These are phyloP conservation scores for Caenorhabditis sinica DNA, from an alignment of 2,888 invertebrate species.

Conservation along the genomic window DNA sequence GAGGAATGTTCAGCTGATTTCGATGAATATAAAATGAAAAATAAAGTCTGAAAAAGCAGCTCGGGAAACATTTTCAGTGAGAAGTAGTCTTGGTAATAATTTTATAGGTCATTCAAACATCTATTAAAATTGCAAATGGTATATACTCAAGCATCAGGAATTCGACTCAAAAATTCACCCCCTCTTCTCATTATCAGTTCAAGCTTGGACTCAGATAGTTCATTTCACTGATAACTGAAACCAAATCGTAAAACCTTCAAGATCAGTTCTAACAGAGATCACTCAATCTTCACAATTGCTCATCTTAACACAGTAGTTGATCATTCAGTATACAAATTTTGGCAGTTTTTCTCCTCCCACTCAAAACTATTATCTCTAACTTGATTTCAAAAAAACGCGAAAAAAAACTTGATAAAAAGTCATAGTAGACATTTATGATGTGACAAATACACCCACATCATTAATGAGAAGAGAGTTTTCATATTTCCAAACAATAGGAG, in stretches of 20 bases:
- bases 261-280: not conserved
- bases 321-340: not conserved
- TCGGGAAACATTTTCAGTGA: too few relatives aligned
- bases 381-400: not conserved
- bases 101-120: too few relatives aligned
- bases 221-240: not conserved
- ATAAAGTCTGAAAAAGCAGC: too few relatives aligned
- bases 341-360: not conserved
- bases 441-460: constrained; percentile 37
- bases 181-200: not conserved
- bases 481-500: constrained; percentile 37
- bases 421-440: constrained; percentile 7
- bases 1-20: too few relatives aligned
- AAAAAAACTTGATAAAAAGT: constrained; percentile 29
- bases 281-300: not conserved
- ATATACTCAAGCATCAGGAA: too few relatives aligned
- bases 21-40: too few relatives aligned
- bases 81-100: too few relatives aligned
- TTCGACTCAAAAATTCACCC: not conserved
- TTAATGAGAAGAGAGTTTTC: constrained; percentile 19
- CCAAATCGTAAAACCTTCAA: not conserved
- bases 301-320: not conserved
- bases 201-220: not conserved
- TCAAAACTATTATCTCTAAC: not conserved
- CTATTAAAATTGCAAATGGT: too few relatives aligned